These are phyloP conservation scores for Triplophysa yarkandensis DNA, from an alignment of 2,797 vertebrate species.

Conservation along the genomic window DNA sequence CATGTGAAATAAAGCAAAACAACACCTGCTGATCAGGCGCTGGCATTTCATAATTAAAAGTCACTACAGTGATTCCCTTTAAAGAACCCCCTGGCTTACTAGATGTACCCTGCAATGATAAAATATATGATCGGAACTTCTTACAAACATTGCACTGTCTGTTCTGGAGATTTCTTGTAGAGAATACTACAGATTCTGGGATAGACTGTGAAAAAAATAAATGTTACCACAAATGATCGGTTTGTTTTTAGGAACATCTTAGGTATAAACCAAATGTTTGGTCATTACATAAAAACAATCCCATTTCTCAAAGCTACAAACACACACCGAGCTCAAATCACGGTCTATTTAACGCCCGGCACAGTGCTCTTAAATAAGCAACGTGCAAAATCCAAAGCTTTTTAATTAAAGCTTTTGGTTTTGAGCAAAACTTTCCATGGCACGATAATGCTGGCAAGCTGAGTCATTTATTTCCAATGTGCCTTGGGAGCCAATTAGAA, in stretches of 20 bases:
- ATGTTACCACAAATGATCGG: constrained; percentile 5
- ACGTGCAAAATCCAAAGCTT: constrained; percentile 43
- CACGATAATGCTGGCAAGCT: constrained; percentile 60
- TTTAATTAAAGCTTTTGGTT: constrained; percentile 46
- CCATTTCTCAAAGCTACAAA: constrained; percentile 1
- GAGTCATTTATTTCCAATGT: constrained; percentile 61
- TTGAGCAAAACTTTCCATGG: constrained; percentile 52
- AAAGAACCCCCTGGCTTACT: constrained; percentile 53
- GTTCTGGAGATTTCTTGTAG: constrained; percentile 50
- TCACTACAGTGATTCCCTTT: constrained; percentile 66
- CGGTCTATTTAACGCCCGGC: constrained; percentile 31
- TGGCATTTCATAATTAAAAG: constrained; percentile 74
- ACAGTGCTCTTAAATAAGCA: constrained; percentile 36
- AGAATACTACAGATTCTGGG: not conserved
- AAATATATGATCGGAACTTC: not conserved
- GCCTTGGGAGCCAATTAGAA: constrained; percentile 76
- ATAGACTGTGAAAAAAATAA: not conserved
- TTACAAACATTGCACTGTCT: constrained; percentile 57
- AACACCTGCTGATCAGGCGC: constrained; percentile 62
- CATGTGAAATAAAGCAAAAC: constrained; percentile 51
- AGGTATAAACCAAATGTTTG: constrained; percentile 7
- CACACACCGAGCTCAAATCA: constrained; percentile 4
- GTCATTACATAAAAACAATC: not conserved
- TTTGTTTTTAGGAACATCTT: constrained; percentile 15
- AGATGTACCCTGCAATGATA: constrained; percentile 25